Conservation (phyloP, 2,113 vertebrate genomes). For the Odocoileus virginianus region DNA sequence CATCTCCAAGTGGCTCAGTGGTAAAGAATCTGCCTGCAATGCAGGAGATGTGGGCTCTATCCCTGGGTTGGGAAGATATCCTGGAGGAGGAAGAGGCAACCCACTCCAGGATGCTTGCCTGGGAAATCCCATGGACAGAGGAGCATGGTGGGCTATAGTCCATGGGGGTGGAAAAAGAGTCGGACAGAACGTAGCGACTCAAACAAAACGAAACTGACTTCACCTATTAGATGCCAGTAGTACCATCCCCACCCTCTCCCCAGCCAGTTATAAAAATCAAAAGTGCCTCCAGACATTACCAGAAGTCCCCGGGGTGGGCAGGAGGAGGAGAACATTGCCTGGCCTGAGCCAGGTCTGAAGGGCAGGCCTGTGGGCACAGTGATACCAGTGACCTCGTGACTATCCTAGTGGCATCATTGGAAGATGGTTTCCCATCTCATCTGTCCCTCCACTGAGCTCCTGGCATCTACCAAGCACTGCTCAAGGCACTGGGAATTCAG, state of each 20-base stretch:
- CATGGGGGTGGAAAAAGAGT: background rate
- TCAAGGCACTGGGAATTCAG: background rate
- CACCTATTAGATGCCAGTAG: background rate
- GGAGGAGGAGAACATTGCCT: background rate
- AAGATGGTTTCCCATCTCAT: background rate
- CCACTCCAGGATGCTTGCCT: background rate
- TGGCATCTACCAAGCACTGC: background rate
- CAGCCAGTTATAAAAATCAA: background rate
- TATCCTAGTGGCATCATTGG: accelerated
- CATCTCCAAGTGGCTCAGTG: background rate
- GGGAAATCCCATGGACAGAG: background rate
- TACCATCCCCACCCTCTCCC: background rate
- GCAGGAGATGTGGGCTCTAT: accelerated
- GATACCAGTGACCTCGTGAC: accelerated
- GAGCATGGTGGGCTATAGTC: background rate
- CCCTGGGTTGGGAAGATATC: background rate
- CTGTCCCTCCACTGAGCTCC: background rate
- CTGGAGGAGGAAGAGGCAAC: background rate
- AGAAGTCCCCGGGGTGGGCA: background rate
- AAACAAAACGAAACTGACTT: background rate
- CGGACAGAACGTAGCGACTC: background rate
- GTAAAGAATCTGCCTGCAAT: background rate
- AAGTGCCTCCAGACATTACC: background rate
- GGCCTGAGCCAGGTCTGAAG: background rate
- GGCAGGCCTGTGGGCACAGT: accelerated